Base-by-base conservation (phyloP, 2,888 invertebrate species). In the Diarsia brunnea region DNA sequence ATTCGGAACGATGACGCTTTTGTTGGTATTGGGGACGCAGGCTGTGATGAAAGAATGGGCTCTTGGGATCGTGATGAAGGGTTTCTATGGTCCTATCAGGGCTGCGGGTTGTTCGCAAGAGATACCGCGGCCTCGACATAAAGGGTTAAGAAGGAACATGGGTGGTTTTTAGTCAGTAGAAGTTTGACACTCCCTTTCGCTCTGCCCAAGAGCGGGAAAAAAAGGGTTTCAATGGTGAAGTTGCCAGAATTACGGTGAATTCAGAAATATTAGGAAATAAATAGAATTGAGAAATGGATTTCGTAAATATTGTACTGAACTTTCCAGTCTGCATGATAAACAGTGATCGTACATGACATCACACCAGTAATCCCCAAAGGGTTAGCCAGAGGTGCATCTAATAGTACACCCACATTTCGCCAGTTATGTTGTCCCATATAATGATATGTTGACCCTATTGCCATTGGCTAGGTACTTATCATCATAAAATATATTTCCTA, bases 11-110 rank as follows among this genome's bases (percentile, higher is more conserved):
- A 71, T 69, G 67, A 60, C 53, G 49, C 69, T 61, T 69, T 74
- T 84, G 74, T 82, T 53, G 61, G 27, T 71, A 84, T 71, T 78
- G 69, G 49, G 78, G 38, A 73, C 86, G 75, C 12, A 38, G 68
- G 5, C 66, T 47, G 45, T 63, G 16, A 82, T 85, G 55, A 78
- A 76, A 72, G 76, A 73, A 76, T 70, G 55, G 67, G 58, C 16
- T 43, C 77, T 58, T 51, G 19, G 8, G 10, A 31, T 74, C 45
- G 0, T 55, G 45, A 63, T 65, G 19, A 63, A 60, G 24, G 27
- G 21, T 12, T 64, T 5, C 8, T 16, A 70, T 67, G 47, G 16
- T 66, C n/a, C n/a, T n/a, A n/a, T n/a, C n/a, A n/a, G n/a, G n/a
- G n/a, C n/a, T n/a, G n/a, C n/a, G n/a, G n/a, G n/a, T n/a, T n/a